Percentiles rank a stretch among this genome's conserved stretches.
Evolutionary conservation across 2,113 vertebrate genomes (phyloP).

Genomic region (Eurypyga helias): DNA sequence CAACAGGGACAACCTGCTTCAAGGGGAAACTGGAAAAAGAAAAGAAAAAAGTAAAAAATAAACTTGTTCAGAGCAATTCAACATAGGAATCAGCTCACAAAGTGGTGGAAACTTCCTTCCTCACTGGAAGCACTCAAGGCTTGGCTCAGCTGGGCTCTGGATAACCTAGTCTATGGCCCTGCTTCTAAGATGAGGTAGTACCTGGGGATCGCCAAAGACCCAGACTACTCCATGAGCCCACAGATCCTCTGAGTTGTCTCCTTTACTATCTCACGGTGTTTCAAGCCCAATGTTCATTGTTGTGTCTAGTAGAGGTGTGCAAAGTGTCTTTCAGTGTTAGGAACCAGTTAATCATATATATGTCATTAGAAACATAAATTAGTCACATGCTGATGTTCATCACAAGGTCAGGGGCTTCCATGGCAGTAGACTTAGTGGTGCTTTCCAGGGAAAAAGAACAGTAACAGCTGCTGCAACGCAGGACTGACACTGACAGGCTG

Average conservation of each 20-base stretch:
- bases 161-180: not conserved
- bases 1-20: not conserved
- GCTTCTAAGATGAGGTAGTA: not conserved
- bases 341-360: rapidly evolving
- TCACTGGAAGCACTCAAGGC: not conserved
- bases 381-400: rapidly evolving
- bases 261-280: rapidly evolving
- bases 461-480: not conserved
- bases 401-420: not conserved
- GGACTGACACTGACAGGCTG: rapidly evolving
- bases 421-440: not conserved
- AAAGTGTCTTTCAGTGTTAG: rapidly evolving
- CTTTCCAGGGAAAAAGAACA: not conserved
- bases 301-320: not conserved
- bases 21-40: not conserved
- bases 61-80: not conserved
- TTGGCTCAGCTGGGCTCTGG: not conserved
- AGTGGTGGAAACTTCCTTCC: not conserved
- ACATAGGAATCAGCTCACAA: not conserved
- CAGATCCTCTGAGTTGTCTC: rapidly evolving
- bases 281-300: not conserved
- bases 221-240: not conserved
- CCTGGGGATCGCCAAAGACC: rapidly evolving
- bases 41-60: not conserved
- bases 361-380: not conserved